phyloP scores from a whole-genome alignment of 2,113 vertebrate genomes.

The Chionomys nivalis region DNA sequence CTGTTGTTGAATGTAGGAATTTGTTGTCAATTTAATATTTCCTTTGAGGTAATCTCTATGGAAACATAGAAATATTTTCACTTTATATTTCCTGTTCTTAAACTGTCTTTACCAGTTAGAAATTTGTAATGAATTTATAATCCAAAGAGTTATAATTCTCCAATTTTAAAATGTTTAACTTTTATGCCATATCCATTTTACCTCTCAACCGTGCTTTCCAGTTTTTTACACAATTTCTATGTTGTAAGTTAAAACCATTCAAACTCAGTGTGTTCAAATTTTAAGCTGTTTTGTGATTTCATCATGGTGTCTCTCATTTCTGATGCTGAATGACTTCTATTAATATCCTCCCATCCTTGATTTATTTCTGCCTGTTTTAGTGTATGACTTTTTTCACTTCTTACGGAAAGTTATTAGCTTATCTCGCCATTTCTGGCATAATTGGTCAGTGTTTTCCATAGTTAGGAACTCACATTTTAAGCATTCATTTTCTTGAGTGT shows the following conservation, averaged over 20 bases:
- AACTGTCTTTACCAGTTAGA: background rate
- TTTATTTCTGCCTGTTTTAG: constrained; percentile 52
- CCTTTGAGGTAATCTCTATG: background rate
- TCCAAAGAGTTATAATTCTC: constrained; percentile 1
- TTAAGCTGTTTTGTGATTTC: constrained; percentile 53
- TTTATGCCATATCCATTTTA: background rate
- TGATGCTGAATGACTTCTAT: background rate
- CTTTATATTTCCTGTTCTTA: constrained; percentile 27
- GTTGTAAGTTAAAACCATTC: background rate
- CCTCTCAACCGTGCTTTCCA: background rate
- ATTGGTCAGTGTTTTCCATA: background rate
- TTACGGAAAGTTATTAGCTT: background rate
- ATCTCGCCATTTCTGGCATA: constrained; percentile 10
- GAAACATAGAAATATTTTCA: constrained; percentile 2
- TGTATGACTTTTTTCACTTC: background rate
- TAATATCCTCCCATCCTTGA: constrained; percentile 31
- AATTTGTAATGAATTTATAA: constrained; percentile 18
- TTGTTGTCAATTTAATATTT: background rate
- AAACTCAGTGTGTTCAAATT: constrained; percentile 21
- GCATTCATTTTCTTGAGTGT: background rate
- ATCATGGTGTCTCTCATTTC: background rate
- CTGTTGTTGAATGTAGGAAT: background rate
- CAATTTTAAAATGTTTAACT: background rate
- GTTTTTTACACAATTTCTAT: background rate
- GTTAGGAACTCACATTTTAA: constrained; percentile 32